A percentile compares a stretch with the other conserved stretches of the same genome.
These are phyloP conservation scores for Daboia siamensis DNA, from an alignment of 2,113 vertebrate species.

Conservation along the genomic window DNA sequence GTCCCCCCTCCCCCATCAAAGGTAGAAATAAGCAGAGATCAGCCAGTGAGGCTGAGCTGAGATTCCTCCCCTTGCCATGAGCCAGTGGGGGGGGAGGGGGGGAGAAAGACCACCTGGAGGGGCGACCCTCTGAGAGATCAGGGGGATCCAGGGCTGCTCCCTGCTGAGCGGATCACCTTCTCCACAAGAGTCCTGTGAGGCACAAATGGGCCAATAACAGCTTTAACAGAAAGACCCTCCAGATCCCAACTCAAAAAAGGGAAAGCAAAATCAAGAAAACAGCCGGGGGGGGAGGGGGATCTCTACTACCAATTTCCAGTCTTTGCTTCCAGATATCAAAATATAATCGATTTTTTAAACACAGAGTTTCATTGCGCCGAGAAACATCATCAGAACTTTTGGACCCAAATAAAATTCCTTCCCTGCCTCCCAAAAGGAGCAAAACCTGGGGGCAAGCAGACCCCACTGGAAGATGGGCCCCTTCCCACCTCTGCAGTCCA, in stretches of 20 bases:
- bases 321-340: neutral
- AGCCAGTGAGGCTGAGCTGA: neutral
- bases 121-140: accelerated
- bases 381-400: neutral
- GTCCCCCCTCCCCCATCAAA: too few relatives aligned
- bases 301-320: neutral
- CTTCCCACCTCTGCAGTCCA: neutral
- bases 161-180: neutral
- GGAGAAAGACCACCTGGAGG: too few relatives aligned
- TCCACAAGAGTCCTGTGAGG: neutral
- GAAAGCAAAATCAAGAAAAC: neutral
- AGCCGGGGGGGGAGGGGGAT: neutral
- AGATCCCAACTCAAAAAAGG: neutral
- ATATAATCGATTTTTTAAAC: neutral
- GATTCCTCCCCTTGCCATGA: neutral
- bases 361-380: neutral
- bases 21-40: too few relatives aligned
- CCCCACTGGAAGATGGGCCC: neutral
- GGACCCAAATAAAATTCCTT: neutral
- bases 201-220: neutral
- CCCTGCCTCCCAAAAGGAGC: neutral
- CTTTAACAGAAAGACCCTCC: neutral
- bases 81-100: too few relatives aligned
- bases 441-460: neutral
- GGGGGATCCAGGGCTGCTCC: neutral